A percentile compares a stretch with the other conserved stretches of the same genome.
Conservation (phyloP, 2,888 invertebrate genomes). For the Diplolepis rosae region DNA sequence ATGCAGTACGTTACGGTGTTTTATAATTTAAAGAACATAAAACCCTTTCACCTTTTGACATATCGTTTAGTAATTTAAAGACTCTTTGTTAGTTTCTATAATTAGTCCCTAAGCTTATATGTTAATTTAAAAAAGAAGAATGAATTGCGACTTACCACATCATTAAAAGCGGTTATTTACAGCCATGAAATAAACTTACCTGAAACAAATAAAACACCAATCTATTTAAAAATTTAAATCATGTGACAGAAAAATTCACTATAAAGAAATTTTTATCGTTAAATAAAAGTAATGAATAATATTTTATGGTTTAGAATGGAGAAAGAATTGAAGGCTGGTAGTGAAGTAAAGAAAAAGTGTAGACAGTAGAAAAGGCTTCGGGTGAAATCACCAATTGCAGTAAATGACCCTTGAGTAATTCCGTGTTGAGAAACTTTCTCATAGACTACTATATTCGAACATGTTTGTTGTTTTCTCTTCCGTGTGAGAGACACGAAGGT, state of each 20-base stretch:
- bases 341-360: not conserved
- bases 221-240: not conserved
- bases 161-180: not conserved
- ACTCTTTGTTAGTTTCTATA: too few species aligned
- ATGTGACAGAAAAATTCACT: not conserved
- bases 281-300: too few species aligned
- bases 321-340: too few species aligned
- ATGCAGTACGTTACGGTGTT: not conserved
- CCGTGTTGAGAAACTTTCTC: conserved; percentile 34
- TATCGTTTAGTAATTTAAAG: not conserved
- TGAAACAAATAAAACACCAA: not conserved
- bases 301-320: too few species aligned
- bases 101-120: too few species aligned
- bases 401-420: not conserved
- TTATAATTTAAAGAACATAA: not conserved
- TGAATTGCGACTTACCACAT: not conserved
- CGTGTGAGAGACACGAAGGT: conserved; percentile 26
- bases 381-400: not conserved
- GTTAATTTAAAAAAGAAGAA: not conserved
- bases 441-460: conserved; percentile 32
- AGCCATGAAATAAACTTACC: not conserved
- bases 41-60: too few species aligned
- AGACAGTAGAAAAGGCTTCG: not conserved
- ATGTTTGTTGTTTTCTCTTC: conserved; percentile 33
- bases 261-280: too few species aligned